Evolutionary conservation across 2,113 vertebrate genomes (phyloP).

Genomic region (Prietella phreatophila): DNA sequence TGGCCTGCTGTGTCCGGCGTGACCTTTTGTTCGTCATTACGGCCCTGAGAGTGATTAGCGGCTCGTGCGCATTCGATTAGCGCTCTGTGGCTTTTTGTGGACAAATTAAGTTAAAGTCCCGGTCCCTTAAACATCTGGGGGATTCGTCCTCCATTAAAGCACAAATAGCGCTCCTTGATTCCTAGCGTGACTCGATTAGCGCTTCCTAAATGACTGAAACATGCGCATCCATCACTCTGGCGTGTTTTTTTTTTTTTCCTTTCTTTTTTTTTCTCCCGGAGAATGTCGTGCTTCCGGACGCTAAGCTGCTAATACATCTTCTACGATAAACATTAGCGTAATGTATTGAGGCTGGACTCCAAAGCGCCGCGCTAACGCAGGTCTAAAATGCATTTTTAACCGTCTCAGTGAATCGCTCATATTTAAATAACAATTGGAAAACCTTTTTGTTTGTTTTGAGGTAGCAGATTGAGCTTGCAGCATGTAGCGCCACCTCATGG

Average conservation of each 20-base stretch:
- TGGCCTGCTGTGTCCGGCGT: constrained; percentile 68
- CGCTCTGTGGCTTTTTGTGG: constrained; percentile 66
- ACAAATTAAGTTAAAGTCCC: constrained; percentile 75
- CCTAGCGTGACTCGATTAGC: constrained; percentile 75
- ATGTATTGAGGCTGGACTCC: not conserved
- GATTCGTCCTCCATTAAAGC: constrained; percentile 74
- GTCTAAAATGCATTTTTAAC: not conserved
- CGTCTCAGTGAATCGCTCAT: not conserved
- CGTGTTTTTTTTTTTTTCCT: not conserved
- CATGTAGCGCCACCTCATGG: not conserved
- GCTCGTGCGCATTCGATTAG: constrained; percentile 71
- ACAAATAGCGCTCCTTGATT: constrained; percentile 72
- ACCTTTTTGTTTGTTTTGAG: not conserved
- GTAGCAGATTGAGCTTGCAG: not conserved
- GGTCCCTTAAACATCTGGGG: constrained; percentile 77
- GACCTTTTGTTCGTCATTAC: constrained; percentile 75
- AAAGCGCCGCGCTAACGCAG: not conserved
- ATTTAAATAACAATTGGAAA: too few relatives aligned
- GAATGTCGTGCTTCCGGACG: not conserved
- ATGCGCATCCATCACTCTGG: constrained; percentile 23
- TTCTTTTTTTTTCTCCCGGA: not conserved
- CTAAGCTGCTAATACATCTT: constrained; percentile 3
- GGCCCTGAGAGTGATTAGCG: constrained; percentile 65
- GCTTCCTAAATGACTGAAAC: constrained; percentile 72
- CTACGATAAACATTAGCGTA: not conserved